These are phyloP conservation scores for Acleris emargana DNA, from an alignment of 2,888 invertebrate species.

Conservation along the genomic window DNA sequence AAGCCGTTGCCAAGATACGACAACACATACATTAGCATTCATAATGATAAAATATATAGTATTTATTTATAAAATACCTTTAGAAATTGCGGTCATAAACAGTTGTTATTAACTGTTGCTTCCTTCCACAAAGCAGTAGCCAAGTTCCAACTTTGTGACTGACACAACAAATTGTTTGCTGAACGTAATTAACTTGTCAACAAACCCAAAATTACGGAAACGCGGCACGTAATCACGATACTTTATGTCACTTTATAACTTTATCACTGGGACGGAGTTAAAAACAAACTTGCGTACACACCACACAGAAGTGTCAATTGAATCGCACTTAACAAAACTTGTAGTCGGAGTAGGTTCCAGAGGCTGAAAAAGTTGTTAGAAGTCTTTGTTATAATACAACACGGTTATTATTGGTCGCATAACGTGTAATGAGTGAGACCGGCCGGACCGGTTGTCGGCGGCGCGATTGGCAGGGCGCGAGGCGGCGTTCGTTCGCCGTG, in stretches of 20 bases:
- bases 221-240: constrained; percentile 57
- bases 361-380: constrained; percentile 49
- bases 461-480: constrained; percentile 32
- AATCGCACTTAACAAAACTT: constrained; percentile 39
- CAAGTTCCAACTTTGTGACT: constrained; percentile 53
- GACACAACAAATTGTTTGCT: constrained; percentile 33
- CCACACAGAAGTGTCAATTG: constrained; percentile 56
- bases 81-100: constrained; percentile 24
- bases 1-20: constrained; percentile 7
- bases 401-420: constrained; percentile 68
- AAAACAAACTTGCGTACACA: constrained; percentile 64
- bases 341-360: constrained; percentile 43
- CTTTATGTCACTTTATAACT: constrained; percentile 58
- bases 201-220: constrained; percentile 50
- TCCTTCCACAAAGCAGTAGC: constrained; percentile 24
- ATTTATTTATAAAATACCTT: constrained; percentile 26
- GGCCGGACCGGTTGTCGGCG: constrained; percentile 59
- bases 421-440: constrained; percentile 63
- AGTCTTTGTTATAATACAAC: constrained; percentile 62
- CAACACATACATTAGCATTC: constrained; percentile 1
- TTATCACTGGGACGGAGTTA: constrained; percentile 48
- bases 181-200: constrained; percentile 48
- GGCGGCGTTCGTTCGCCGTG: constrained; percentile 61
- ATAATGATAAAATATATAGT: constrained; percentile 3
- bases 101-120: constrained; percentile 26